Evolutionary conservation across 2,888 invertebrate genomes (phyloP), one percentile per base, ranked within the genome.

Genomic region (Mongoloraphidia duomilia): DNA sequence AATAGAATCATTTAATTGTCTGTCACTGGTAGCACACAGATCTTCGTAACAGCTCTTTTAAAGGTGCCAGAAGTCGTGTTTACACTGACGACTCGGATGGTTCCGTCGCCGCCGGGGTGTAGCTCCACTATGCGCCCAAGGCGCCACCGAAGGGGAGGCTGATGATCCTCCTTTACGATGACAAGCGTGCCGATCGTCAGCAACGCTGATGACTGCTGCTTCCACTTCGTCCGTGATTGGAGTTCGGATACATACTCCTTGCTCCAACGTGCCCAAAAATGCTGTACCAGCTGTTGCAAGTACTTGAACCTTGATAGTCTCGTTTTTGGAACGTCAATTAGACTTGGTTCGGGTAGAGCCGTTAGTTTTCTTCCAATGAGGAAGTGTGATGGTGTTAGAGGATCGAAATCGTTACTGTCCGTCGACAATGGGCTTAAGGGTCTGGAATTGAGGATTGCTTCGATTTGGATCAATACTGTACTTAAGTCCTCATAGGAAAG

Each of bases 241-340:
- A 61, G 53, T 11, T 47, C 41, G 8, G 44, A 37, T 2, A 60
- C 35, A 35, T 60, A 60, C 43, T 61, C 61, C 12, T 35, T 11
- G 9, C 34, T 46, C 59, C 55, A 57, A 13, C 51, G 39, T 14
- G 14, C 44, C 55, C 53, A 56, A 33, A 56, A 56, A 34, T 55
- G 50, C 34, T 60, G 55, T 33, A 40, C 34, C 8, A 54, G 13
- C 9, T 52, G 49, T 42, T 58, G 57, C 1, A 57, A 2, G 3
- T 44, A n/a, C 26, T 61, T 57, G 54, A 55, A 60, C 5, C 54
- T 47, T 2, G 49, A 36, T 36, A 36, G 11, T 11, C 37, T 9
- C 11, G 37, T 36, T 11, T 36, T 11, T 9, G 37, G 37, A 10
- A 36, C 11, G 9, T 9, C 9, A 9, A 11, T 36, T 36, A 39